Conservation (phyloP, 1,140 invertebrate genomes). For the Carcinoscorpius rotundicauda region DNA sequence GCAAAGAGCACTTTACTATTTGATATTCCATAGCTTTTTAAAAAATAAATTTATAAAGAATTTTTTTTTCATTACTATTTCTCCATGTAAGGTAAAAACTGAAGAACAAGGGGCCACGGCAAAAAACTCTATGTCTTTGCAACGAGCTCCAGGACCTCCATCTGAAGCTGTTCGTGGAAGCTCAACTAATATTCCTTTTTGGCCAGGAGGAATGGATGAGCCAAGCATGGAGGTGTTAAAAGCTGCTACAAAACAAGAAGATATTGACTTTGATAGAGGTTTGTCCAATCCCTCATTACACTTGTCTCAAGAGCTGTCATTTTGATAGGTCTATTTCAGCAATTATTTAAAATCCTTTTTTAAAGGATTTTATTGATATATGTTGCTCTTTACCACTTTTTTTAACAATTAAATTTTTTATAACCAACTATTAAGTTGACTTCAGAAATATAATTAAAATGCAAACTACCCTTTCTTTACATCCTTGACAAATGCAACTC, state of each 20-base stretch:
- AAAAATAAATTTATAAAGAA: constrained; percentile 7
- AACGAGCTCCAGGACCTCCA: constrained; percentile 42
- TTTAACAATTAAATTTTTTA: too few species aligned
- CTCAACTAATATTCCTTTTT: constrained; percentile 59
- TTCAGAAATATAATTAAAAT: too few species aligned
- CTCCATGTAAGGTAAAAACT: constrained; percentile 34
- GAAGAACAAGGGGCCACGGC: constrained; percentile 48
- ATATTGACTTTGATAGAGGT: too few species aligned
- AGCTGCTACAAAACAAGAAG: constrained; percentile 22
- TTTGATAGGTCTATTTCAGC: too few species aligned
- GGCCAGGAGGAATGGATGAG: constrained; percentile 62
- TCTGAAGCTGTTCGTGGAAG: constrained; percentile 50
- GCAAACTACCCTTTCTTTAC: too few species aligned
- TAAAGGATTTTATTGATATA: too few species aligned
- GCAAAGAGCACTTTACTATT: neutral
- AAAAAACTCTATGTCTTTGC: constrained; percentile 62
- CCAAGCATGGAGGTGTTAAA: constrained; percentile 27
- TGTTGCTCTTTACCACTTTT: too few species aligned
- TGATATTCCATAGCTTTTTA: neutral
- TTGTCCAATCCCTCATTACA: too few species aligned
- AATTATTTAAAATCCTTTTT: too few species aligned
- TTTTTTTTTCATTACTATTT: constrained; percentile 3
- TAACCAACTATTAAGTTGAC: too few species aligned
- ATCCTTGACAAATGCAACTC: too few species aligned
- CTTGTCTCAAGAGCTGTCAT: too few species aligned